Percentiles rank a stretch among this genome's conserved stretches.
phyloP scores from a whole-genome alignment of 2,888 invertebrate species.

The Tipula lateralis region DNA sequence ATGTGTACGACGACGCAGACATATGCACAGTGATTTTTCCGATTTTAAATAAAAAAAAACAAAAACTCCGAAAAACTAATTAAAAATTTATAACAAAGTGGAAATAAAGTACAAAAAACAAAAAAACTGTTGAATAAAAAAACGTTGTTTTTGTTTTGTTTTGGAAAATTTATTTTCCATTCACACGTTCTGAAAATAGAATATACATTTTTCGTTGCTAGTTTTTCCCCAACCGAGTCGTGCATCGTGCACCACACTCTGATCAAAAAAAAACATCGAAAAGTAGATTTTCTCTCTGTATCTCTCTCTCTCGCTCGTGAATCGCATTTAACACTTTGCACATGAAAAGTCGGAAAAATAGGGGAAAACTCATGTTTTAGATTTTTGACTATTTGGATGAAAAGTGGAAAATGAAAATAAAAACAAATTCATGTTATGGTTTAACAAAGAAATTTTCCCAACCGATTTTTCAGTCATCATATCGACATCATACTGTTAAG shows the following conservation, averaged over 20 bases:
- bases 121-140: neutral
- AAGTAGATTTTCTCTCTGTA: too few relatives aligned
- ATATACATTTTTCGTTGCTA: neutral
- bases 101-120: neutral
- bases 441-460: neutral
- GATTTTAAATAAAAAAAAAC: neutral
- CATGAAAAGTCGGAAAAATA: neutral
- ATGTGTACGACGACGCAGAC: neutral
- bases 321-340: neutral
- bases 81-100: conserved; percentile 24
- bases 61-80: neutral
- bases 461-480: neutral
- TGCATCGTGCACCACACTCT: neutral
- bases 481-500: conserved; percentile 11
- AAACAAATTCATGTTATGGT: conserved; percentile 19
- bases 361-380: neutral
- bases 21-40: conserved; percentile 8
- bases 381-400: neutral
- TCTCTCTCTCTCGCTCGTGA: neutral
- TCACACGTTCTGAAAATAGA: neutral
- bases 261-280: neutral
- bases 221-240: neutral
- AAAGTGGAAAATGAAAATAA: neutral
- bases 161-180: neutral
- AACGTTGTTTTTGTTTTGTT: neutral